Evolutionary conservation across 2,797 vertebrate genomes (phyloP).

Genomic region (Hypotaenidia philippensis): DNA sequence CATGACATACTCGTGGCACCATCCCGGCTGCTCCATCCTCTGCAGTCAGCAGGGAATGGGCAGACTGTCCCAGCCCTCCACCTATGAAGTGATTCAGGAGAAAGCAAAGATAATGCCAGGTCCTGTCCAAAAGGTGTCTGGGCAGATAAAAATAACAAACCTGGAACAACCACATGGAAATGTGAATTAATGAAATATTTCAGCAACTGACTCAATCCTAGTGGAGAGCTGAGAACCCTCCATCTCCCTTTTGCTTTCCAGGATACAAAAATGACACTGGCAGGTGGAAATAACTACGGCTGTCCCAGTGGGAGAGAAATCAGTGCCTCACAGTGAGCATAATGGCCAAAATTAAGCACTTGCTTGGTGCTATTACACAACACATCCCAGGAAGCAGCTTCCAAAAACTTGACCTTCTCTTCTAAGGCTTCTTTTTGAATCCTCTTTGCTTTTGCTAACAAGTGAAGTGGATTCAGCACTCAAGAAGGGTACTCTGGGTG

Average conservation of each 20-base stretch:
- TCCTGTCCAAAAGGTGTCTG: constrained; percentile 64
- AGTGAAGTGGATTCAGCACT: constrained; percentile 48
- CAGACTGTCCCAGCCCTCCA: constrained; percentile 38
- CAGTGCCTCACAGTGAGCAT: background rate
- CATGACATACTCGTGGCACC: constrained; percentile 20
- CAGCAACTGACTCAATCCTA: constrained; percentile 58
- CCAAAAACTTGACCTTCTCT: constrained; percentile 75
- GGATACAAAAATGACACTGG: constrained; percentile 71
- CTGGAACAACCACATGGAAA: constrained; percentile 73
- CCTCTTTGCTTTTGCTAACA: constrained; percentile 41
- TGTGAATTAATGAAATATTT: constrained; percentile 74
- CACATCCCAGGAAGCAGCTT: constrained; percentile 53
- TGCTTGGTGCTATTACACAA: constrained; percentile 56
- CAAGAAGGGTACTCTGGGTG: background rate
- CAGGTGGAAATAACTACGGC: constrained; percentile 74
- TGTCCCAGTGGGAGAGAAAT: constrained; percentile 57
- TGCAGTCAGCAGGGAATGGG: background rate
- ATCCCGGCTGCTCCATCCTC: constrained; percentile 29
- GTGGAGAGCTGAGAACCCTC: constrained; percentile 68
- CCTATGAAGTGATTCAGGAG: constrained; percentile 21
- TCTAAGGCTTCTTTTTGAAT: constrained; percentile 66
- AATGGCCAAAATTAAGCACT: constrained; percentile 49
- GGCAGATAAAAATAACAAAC: constrained; percentile 60
- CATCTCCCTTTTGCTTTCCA: constrained; percentile 77
- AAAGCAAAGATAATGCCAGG: constrained; percentile 46